Percentiles rank a stretch among this genome's conserved stretches.
Evolutionary conservation across 2,888 invertebrate genomes (phyloP).

Genomic region (Sinhomidia bicolor): DNA sequence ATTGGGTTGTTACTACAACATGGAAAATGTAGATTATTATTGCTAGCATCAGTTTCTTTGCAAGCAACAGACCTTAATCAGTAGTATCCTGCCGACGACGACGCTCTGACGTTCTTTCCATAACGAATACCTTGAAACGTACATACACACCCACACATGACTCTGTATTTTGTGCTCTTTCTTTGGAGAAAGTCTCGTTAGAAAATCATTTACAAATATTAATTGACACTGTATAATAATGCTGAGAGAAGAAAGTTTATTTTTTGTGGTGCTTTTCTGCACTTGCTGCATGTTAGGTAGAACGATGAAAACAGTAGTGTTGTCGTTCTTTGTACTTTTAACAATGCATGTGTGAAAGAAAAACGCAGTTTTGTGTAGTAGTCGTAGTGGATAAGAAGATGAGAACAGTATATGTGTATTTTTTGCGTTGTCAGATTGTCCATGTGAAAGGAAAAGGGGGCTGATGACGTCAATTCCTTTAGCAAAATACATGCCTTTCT

Average conservation of each 20-base stretch:
- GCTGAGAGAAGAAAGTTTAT: slow-evolving; percentile 18
- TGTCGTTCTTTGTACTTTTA: background rate
- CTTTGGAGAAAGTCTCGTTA: background rate
- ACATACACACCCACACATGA: background rate
- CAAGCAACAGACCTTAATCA: background rate
- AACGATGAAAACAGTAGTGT: too few species aligned
- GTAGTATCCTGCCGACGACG: background rate
- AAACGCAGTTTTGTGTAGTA: too few species aligned
- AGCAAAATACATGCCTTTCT: background rate
- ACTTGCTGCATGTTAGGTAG: slow-evolving; percentile 15
- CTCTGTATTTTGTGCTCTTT: background rate
- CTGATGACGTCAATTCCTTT: slow-evolving; percentile 55
- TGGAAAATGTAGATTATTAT: background rate
- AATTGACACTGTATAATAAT: slow-evolving; percentile 42
- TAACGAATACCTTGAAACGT: background rate
- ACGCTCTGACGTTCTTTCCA: background rate
- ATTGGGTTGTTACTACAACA: background rate
- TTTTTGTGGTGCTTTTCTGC: slow-evolving; percentile 20
- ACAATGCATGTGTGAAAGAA: background rate
- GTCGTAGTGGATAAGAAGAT: background rate
- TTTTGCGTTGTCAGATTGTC: slow-evolving; percentile 28
- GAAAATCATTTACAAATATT: slow-evolving; percentile 29
- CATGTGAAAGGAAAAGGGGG: background rate
- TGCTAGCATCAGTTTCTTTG: background rate
- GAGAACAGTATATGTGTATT: background rate